Evolutionary conservation across 2,113 vertebrate genomes (phyloP).

Genomic region (Eulemur macaco): DNA sequence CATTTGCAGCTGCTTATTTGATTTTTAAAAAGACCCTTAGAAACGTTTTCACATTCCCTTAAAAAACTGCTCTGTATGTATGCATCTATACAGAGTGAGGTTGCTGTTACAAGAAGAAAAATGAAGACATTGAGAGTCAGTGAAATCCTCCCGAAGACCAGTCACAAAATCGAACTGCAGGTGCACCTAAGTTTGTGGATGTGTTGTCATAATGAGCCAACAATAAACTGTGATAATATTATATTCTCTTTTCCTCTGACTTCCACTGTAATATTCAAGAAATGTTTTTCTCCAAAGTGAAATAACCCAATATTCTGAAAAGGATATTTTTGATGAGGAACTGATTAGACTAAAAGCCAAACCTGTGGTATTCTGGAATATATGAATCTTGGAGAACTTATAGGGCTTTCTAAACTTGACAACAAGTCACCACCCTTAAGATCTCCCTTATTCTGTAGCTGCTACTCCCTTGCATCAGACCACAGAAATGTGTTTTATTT

Average conservation of each 20-base stretch:
- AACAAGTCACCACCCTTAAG: background rate
- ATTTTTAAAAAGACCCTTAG: conserved; percentile 78
- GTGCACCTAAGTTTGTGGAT: conserved; percentile 17
- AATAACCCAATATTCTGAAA: background rate
- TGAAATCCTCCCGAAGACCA: conserved; percentile 33
- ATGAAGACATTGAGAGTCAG: conserved; percentile 51
- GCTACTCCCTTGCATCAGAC: background rate
- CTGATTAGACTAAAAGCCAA: background rate
- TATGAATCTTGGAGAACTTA: background rate
- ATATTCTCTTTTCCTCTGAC: background rate
- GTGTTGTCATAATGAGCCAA: conserved; percentile 18
- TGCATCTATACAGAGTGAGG: conserved; percentile 35
- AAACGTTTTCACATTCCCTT: conserved; percentile 77
- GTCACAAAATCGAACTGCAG: conserved; percentile 41
- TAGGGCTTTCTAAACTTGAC: background rate
- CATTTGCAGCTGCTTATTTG: conserved; percentile 81
- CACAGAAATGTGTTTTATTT: background rate
- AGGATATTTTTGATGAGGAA: conserved; percentile 1
- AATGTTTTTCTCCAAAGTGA: conserved; percentile 41
- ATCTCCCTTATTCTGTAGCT: background rate
- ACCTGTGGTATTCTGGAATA: background rate
- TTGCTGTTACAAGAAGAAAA: conserved; percentile 52
- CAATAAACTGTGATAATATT: background rate
- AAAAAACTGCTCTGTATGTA: conserved; percentile 61
- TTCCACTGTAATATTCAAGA: conserved; percentile 2